Conservation (phyloP, 2,797 vertebrate genomes). For the Sternarchorhynchus goeldii region DNA sequence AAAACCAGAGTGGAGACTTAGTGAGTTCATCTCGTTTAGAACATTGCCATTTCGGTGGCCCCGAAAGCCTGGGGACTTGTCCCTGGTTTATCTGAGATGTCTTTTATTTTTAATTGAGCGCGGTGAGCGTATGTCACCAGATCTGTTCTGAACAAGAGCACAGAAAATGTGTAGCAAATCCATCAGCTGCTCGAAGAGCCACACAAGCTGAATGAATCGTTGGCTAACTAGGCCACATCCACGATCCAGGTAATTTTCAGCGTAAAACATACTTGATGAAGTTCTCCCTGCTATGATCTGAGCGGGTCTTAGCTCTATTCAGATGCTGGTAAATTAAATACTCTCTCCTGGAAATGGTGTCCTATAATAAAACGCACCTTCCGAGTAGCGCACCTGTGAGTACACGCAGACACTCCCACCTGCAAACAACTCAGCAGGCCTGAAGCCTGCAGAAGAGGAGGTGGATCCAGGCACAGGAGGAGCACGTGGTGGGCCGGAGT, state of each 20-base stretch:
- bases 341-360: too few species aligned
- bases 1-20: not conserved
- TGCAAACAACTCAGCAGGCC: too few species aligned
- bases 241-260: not conserved
- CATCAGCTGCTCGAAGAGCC: slow-evolving; percentile 22
- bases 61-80: not conserved
- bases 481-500: too few species aligned
- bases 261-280: not conserved
- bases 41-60: not conserved
- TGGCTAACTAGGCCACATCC: not conserved
- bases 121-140: not conserved
- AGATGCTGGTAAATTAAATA: too few species aligned
- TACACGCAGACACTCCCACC: too few species aligned
- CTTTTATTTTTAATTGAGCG: slow-evolving; percentile 32
- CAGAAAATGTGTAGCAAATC: slow-evolving; percentile 19
- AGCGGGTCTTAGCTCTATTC: not conserved
- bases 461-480: too few species aligned
- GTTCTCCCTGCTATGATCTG: not conserved
- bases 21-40: slow-evolving; percentile 9
- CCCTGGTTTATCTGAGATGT: slow-evolving; percentile 10
- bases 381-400: too few species aligned
- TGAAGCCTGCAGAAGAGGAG: too few species aligned
- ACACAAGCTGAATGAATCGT: slow-evolving; percentile 5
- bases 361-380: too few species aligned
- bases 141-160: not conserved